phyloP scores from a whole-genome alignment of 2,888 invertebrate genomes.

The Perdita meconis region DNA sequence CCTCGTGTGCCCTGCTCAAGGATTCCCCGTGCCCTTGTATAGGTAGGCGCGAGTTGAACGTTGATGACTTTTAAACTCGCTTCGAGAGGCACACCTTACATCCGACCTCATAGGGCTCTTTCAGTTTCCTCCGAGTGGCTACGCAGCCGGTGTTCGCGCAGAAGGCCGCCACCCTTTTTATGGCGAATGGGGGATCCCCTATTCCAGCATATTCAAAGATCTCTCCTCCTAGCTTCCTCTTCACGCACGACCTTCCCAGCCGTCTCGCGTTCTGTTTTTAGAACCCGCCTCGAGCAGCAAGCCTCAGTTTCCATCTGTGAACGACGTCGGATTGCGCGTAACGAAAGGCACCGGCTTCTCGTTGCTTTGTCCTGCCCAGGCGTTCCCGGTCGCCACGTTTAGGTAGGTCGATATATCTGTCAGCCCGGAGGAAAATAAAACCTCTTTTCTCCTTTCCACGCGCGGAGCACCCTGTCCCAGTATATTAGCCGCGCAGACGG shows the following conservation, averaged over 20 bases:
- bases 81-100: not conserved
- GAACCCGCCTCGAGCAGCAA: conserved; percentile 85
- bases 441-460: not conserved
- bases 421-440: conserved; percentile 40
- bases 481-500: conserved; percentile 30
- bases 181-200: conserved; percentile 64
- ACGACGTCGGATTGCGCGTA: conserved; percentile 83
- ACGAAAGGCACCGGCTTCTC: conserved; percentile 85
- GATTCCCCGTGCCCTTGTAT: conserved; percentile 84
- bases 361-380: conserved; percentile 89
- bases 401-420: conserved; percentile 86
- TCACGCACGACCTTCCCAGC: conserved; percentile 44
- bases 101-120: not conserved
- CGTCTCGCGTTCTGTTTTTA: conserved; percentile 76
- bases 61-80: conserved; percentile 13
- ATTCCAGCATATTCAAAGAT: conserved; percentile 72
- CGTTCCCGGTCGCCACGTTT: conserved; percentile 89
- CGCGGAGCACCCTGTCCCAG: conserved; percentile 71
- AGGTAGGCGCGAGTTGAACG: conserved; percentile 79
- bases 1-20: conserved; percentile 85
- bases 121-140: not conserved
- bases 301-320: conserved; percentile 83
- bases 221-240: conserved; percentile 38
- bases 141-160: not conserved
- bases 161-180: conserved; percentile 3